Percentiles rank a stretch among this genome's conserved stretches.
Conservation (phyloP, 2,113 vertebrate genomes). For the Steatornis caripensis region DNA sequence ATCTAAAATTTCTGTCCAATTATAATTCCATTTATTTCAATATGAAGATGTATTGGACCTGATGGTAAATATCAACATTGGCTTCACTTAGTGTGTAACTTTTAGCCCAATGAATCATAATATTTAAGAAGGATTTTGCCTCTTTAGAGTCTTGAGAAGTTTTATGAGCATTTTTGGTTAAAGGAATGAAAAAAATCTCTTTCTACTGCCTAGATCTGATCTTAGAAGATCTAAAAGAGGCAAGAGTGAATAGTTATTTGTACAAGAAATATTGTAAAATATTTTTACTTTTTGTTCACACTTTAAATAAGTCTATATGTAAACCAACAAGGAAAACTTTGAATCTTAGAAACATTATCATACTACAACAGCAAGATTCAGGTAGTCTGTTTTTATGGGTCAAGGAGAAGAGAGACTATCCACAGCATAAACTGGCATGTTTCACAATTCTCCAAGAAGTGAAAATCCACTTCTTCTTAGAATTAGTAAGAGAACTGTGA, state of each 20-base stretch:
- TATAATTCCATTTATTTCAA: constrained; percentile 8
- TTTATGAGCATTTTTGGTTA: not conserved
- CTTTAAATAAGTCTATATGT: not conserved
- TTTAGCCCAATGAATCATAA: not conserved
- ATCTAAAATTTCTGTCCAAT: not conserved
- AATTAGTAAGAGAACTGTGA: not conserved
- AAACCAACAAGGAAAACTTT: not conserved
- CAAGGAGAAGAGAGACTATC: not conserved
- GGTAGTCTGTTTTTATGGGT: not conserved
- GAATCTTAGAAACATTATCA: not conserved
- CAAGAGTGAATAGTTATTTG: not conserved
- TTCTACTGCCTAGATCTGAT: not conserved
- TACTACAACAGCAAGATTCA: not conserved
- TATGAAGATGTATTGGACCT: not conserved
- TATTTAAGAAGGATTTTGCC: not conserved
- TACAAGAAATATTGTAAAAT: not conserved
- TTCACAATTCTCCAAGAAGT: not conserved
- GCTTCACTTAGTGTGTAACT: not conserved
- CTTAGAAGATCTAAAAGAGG: not conserved
- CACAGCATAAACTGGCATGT: not conserved
- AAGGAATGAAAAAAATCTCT: not conserved
- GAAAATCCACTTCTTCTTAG: not conserved
- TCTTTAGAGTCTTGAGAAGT: not conserved
- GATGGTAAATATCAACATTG: not conserved
- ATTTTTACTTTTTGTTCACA: not conserved